These are phyloP conservation scores for Hormaphis cornu DNA, from an alignment of 1,140 invertebrate genomes.

Conservation along the genomic window DNA sequence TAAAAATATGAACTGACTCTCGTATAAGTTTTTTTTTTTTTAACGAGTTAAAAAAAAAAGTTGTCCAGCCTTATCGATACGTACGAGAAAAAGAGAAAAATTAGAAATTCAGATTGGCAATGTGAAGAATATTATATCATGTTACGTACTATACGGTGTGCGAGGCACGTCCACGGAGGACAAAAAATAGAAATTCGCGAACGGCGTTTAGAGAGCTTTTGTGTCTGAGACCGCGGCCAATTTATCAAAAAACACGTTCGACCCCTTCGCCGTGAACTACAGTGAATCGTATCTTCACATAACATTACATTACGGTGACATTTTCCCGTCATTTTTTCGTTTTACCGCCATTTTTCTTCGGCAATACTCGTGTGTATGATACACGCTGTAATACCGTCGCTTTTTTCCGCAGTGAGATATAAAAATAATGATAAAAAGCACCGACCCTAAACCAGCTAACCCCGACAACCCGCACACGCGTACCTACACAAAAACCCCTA, in stretches of 20 bases:
- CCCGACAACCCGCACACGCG: not conserved
- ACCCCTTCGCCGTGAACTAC: not conserved
- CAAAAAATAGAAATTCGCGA: not conserved
- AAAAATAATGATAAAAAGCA: too few relatives aligned
- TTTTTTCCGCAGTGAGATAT: not conserved
- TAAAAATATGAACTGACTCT: too few relatives aligned
- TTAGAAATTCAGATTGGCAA: slow-evolving; percentile 30
- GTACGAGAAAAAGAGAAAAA: slow-evolving; percentile 9
- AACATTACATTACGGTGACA: slow-evolving; percentile 29
- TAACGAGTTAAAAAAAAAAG: too few relatives aligned
- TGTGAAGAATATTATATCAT: slow-evolving; percentile 9
- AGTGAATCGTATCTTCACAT: slow-evolving; percentile 33
- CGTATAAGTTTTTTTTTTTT: too few relatives aligned
- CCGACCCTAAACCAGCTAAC: not conserved
- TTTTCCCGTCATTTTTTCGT: slow-evolving; percentile 31
- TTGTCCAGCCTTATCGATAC: too few relatives aligned
- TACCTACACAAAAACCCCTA: not conserved
- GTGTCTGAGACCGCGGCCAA: slow-evolving; percentile 28
- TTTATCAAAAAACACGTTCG: slow-evolving; percentile 31
- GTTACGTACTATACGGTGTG: not conserved
- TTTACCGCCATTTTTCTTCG: slow-evolving; percentile 31
- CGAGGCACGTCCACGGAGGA: not conserved
- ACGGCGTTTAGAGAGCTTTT: slow-evolving; percentile 25
- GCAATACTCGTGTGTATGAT: not conserved
- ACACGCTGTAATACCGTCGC: not conserved